These are phyloP conservation scores for Halcyon smyrnensis DNA, from an alignment of 2,797 vertebrate genomes.

Conservation along the genomic window DNA sequence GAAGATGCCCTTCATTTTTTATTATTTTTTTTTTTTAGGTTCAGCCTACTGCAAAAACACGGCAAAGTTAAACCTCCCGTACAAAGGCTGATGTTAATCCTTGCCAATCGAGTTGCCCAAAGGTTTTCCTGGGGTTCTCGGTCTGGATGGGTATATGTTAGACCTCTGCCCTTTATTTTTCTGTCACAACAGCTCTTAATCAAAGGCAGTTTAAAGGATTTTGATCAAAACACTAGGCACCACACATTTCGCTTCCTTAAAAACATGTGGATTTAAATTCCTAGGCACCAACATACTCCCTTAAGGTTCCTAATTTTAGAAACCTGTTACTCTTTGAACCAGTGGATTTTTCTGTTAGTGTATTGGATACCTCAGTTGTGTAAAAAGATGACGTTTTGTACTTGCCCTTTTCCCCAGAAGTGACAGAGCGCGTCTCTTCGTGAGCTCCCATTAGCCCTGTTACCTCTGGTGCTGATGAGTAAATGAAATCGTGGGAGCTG, in stretches of 20 bases:
- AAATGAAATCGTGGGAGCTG: background rate
- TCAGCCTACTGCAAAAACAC: constrained; percentile 2
- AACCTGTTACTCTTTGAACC: background rate
- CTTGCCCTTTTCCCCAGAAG: background rate
- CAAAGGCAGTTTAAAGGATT: background rate
- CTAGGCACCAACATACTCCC: background rate
- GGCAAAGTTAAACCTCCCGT: background rate
- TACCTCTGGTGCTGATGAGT: background rate
- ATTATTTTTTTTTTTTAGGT: background rate
- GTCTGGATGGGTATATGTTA: background rate
- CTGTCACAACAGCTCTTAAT: background rate
- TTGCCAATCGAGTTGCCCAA: rapidly evolving
- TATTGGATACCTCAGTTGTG: background rate
- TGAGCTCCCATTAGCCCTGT: background rate
- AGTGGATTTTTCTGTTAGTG: background rate
- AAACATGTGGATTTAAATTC: background rate
- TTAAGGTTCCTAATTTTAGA: background rate
- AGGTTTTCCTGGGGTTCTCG: background rate
- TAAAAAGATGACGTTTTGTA: rapidly evolving
- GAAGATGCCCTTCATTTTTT: constrained; percentile 15
- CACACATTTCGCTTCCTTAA: background rate
- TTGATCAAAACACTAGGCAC: background rate
- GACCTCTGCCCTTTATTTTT: background rate
- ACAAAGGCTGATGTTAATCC: background rate
- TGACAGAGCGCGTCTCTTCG: too few relatives aligned